Base-by-base conservation (phyloP, 1,140 invertebrate genomes). In the Druon quercuslanigerum region DNA sequence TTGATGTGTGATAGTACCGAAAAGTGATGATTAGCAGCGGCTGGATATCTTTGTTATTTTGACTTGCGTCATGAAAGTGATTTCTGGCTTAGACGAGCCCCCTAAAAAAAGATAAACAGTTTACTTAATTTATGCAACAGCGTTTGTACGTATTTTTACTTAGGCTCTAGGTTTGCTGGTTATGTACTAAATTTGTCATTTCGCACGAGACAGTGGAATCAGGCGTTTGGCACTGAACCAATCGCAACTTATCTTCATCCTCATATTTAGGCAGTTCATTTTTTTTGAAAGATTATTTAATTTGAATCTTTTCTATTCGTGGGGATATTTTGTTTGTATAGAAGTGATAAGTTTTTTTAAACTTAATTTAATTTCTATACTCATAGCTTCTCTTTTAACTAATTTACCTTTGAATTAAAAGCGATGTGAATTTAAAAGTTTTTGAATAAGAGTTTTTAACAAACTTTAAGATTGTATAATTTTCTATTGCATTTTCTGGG, bases 61-160 rank as follows among this genome's bases (percentile, higher is more conserved):
- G 60, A 66, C 46, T 66, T 66, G 60, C 40, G 40, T 40, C 60
- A 66, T 13, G 16, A 66, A 66, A 66, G 60, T 40, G 60, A 40
- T 66, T 66, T 40, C 40, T 40, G 40, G 25, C 40, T 66, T 25
- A 66, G 33, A 14, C 25, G 13, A 33, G 56, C 19, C 25, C 25
- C 56, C 56, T 57, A 12, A n/a, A 54, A 54, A 17, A 54, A 19
- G 52, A 54, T 54, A 54, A 54, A 54, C 17, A 19, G 52, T 17
- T 54, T 54, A 19, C 17, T 54, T 54, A 54, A 54, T 54, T 54
- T 54, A 54, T 54, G 52, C 52, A 19, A 54, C 17, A 17, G n/a
- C 19, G 3, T 20, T 20, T 57, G 9, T 14, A 33, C 19, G 20
- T 33, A 60, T 33, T 60, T 60, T 60, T 60, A 60, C 40, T 66